Conservation (phyloP, 92 coral and sea anemone genomes). For the Zoanthus sansibaricus region DNA sequence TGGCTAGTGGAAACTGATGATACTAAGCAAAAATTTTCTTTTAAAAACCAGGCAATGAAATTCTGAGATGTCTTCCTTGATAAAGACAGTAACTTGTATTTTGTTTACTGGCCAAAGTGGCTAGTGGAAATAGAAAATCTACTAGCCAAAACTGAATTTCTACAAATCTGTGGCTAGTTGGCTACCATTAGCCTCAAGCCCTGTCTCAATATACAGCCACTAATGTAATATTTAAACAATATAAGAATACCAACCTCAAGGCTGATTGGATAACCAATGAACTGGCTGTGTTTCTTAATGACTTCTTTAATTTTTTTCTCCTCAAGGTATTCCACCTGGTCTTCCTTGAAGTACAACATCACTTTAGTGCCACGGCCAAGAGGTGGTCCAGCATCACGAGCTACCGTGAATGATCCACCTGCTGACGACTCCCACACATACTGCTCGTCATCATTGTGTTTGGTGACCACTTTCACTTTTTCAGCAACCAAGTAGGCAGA, state of each 20-base stretch:
- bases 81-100: too few species aligned
- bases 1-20: too few species aligned
- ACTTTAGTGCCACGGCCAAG: constrained; percentile 93
- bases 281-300: constrained; percentile 99
- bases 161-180: too few species aligned
- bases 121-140: too few species aligned
- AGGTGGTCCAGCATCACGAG: constrained; percentile 83
- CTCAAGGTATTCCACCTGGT: constrained; percentile 88
- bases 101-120: too few species aligned
- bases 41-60: too few species aligned
- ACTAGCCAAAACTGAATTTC: too few species aligned
- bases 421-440: constrained; percentile 99
- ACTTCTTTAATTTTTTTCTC: constrained; percentile 91
- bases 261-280: constrained; percentile 96
- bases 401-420: constrained; percentile 98
- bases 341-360: constrained; percentile 90
- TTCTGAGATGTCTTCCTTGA: too few species aligned
- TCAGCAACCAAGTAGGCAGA: constrained; percentile 96
- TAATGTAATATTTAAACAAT: too few species aligned
- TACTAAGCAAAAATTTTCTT: too few species aligned
- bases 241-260: constrained; percentile 69
- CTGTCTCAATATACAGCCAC: background rate
- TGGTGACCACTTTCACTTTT: constrained; percentile 91
- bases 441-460: constrained; percentile 98
- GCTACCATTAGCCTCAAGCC: too few species aligned